Base-by-base conservation (phyloP, 2,888 invertebrate species). In the Eupelmus urozonus region DNA sequence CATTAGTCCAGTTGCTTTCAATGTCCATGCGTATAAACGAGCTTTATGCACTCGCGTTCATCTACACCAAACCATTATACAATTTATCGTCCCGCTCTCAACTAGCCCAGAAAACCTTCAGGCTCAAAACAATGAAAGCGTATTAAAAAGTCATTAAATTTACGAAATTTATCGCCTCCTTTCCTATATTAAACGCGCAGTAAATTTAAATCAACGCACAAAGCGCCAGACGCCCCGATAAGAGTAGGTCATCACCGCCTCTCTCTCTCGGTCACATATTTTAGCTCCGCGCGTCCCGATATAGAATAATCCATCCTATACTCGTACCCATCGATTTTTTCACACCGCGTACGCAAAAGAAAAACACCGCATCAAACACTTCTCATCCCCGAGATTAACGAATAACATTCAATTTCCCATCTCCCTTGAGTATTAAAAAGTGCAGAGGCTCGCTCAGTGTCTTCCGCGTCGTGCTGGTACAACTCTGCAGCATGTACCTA, bases 241-340 rank as follows among this genome's bases (percentile, higher is more conserved):
- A 69, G 55, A 71, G 60, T 60, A 71, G 70, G 70, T 71, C 70
- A 71, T 71, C 13, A 16, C 16, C 45, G 7, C 16, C 7, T 42
- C n/a, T 3, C 5, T 42, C n/a, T 3, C n/a, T n/a, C n/a, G n/a
- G n/a, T n/a, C n/a, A n/a, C 5, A 49, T 60, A 69, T 59, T 45
- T 49, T 45, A 29, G 16, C 49, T 49, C 49, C 20, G 49, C 49
- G 5, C 34, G 23, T 4, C 49, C 60, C 70, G 60, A 71, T 71
- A 49, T 71, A 59, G 70, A 49, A 23, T 23, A 23, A 60, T 71
- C 20, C 20, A 51, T 20, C n/a, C 70, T 71, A 71, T 71, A 60
- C 49, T 9, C 34, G 60, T 29, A 49, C 13, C 7, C 7, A 71
- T 60, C 23, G 70, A 71, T 59, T 25, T 42, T 45, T 45, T 62